Conservation (phyloP, 2,888 invertebrate genomes). For the Platerodrilus igneus region DNA sequence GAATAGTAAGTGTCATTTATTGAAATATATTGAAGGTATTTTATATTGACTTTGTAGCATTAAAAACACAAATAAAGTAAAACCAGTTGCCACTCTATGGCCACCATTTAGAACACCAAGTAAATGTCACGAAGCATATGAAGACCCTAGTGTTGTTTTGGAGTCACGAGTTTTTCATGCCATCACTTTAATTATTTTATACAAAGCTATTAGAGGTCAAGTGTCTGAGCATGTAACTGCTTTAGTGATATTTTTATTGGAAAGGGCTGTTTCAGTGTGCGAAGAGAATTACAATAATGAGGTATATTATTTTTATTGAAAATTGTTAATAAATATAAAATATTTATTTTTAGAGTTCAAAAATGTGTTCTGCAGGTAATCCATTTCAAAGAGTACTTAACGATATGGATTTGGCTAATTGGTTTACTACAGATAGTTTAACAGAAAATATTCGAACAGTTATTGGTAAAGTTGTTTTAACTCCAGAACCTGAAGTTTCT, state of each 20-base stretch:
- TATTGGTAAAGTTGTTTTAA: conserved; percentile 59
- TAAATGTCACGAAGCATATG: conserved; percentile 59
- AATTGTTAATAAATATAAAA: conserved; percentile 3
- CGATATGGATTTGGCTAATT: conserved; percentile 58
- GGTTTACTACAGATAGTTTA: conserved; percentile 69
- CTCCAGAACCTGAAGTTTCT: conserved; percentile 55
- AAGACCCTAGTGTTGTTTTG: conserved; percentile 62
- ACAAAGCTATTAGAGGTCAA: conserved; percentile 73
- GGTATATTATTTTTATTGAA: conserved; percentile 33
- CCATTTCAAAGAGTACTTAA: conserved; percentile 44
- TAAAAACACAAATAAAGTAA: conserved; percentile 41
- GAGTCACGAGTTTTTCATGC: conserved; percentile 64
- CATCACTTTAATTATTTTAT: conserved; percentile 74
- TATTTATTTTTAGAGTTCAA: conserved; percentile 40
- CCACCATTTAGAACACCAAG: conserved; percentile 75
- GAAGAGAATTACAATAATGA: conserved; percentile 45
- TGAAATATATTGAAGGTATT: no score
- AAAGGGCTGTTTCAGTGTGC: conserved; percentile 66
- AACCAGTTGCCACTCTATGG: conserved; percentile 55
- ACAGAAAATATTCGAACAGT: conserved; percentile 71
- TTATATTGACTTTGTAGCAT: conserved; percentile 32
- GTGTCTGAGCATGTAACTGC: conserved; percentile 87
- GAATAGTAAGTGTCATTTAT: conserved; percentile 65
- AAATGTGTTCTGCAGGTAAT: conserved; percentile 48
- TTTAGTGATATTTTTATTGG: conserved; percentile 78